Base-by-base conservation (phyloP, 2,113 vertebrate species). In the Astur gentilis region DNA sequence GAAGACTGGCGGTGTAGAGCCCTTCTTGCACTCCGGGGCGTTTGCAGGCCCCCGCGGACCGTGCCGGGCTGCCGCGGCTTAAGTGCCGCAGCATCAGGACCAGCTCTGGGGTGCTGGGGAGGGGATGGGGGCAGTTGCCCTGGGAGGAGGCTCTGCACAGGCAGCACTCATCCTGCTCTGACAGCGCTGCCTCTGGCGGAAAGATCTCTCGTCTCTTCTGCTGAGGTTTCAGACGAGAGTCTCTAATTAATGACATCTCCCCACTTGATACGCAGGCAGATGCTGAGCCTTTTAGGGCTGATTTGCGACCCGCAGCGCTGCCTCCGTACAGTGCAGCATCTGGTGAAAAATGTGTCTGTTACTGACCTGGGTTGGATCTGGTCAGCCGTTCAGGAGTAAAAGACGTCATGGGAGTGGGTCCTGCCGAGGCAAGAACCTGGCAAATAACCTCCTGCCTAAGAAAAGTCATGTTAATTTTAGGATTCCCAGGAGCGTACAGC, bases 171-270 rank as follows among this genome's bases (percentile, higher is more conserved):
- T 62, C 73, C 89, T 73, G 62, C 89, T 38, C 52, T 69, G 79
- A 40, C 79, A 20, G 42, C 40, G 54, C 58, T 77, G 79, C 67
- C 40, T 22, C 44, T 70, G 76, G 58, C 66, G 38, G 67, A 34
- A n/a, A 47, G 31, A 23, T 19, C 34, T 80, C 83, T 36, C 71
- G 6, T 58, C 80, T 72, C 71, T 87, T 87, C 89, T 4, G 23
- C 67, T 71, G 72, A n/a, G 76, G 42, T 79, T 60, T 50, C 86
- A 70, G 47, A 3, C 11, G 5, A 65, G 73, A 64, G 58, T 21
- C 78, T 83, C 81, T 96, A 75, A 89, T 95, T 84, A 93, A 89
- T 79, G 91, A 26, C 90, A 70, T 73, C 66, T 96, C 90, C 70
- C 25, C 42, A 6, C 40, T 58, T 31, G 71, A 27, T 66, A 4